Evolutionary conservation across 1,140 invertebrate species (phyloP).

Genomic region (Drosophila nannoptera): DNA sequence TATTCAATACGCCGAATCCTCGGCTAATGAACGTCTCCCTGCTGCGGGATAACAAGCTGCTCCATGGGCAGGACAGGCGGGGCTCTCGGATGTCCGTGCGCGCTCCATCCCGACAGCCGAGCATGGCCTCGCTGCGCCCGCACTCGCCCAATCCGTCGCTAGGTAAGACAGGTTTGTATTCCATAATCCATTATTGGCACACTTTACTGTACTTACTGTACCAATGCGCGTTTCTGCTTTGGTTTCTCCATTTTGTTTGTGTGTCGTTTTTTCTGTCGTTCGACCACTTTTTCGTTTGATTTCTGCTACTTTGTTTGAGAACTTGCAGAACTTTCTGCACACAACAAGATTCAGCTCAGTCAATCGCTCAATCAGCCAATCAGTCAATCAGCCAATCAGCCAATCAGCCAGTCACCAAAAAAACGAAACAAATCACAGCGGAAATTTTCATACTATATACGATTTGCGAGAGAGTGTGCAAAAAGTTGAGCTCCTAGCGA

Average conservation of each 20-base stretch:
- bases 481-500: constrained; percentile 12
- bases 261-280: constrained; percentile 36
- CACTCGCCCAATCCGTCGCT: constrained; percentile 88
- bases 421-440: constrained; percentile 39
- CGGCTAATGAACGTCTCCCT: constrained; percentile 92
- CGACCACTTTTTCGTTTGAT: constrained; percentile 26
- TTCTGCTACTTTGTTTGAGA: constrained; percentile 46
- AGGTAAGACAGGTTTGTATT: constrained; percentile 84
- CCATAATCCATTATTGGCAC: constrained; percentile 39
- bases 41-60: constrained; percentile 88
- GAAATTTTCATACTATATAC: background rate
- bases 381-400: constrained; percentile 41
- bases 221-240: constrained; percentile 43
- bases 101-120: constrained; percentile 88
- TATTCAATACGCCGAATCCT: constrained; percentile 96
- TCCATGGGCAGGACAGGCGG: constrained; percentile 87
- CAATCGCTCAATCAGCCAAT: constrained; percentile 44
- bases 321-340: constrained; percentile 52
- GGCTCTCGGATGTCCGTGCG: constrained; percentile 88
- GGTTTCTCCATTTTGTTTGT: constrained; percentile 36
- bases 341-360: constrained; percentile 39
- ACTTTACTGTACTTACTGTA: constrained; percentile 16
- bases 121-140: constrained; percentile 88
- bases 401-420: constrained; percentile 56
- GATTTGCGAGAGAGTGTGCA: constrained; percentile 22